These are phyloP conservation scores for Nyctibius bracteatus DNA, from an alignment of 2,113 vertebrate species.

Conservation along the genomic window DNA sequence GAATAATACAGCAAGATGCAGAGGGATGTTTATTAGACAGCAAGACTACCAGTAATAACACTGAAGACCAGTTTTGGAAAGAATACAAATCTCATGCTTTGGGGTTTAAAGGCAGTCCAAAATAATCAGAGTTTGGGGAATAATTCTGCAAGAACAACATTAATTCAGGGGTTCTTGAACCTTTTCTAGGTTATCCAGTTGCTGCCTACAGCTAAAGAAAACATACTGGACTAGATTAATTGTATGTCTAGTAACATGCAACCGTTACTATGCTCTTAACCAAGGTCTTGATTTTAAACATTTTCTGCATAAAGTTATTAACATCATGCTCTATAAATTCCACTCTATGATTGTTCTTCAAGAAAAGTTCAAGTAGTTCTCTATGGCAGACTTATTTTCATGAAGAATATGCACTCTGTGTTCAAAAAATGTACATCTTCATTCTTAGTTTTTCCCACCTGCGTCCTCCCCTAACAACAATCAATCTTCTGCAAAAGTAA, in stretches of 20 bases:
- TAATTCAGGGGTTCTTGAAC: background rate
- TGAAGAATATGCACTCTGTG: background rate
- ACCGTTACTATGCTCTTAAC: background rate
- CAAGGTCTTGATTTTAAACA: background rate
- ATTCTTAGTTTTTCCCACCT: background rate
- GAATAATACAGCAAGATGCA: background rate
- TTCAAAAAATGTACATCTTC: background rate
- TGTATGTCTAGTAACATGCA: background rate
- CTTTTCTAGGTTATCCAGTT: background rate
- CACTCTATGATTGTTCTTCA: background rate
- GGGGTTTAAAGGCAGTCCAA: background rate
- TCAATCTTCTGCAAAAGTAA: background rate
- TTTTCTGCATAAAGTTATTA: background rate
- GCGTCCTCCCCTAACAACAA: background rate
- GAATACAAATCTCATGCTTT: background rate
- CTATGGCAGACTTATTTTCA: background rate
- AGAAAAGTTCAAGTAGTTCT: background rate
- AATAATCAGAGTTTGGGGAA: background rate
- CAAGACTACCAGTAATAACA: background rate
- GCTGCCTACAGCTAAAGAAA: background rate
- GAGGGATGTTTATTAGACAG: background rate
- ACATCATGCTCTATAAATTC: background rate
- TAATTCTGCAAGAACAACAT: background rate
- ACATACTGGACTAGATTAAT: background rate
- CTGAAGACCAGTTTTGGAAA: background rate